Evolutionary conservation across 2,797 vertebrate species (phyloP), one percentile per base, ranked within the genome.

Genomic region (Pogonophryne albipinna): DNA sequence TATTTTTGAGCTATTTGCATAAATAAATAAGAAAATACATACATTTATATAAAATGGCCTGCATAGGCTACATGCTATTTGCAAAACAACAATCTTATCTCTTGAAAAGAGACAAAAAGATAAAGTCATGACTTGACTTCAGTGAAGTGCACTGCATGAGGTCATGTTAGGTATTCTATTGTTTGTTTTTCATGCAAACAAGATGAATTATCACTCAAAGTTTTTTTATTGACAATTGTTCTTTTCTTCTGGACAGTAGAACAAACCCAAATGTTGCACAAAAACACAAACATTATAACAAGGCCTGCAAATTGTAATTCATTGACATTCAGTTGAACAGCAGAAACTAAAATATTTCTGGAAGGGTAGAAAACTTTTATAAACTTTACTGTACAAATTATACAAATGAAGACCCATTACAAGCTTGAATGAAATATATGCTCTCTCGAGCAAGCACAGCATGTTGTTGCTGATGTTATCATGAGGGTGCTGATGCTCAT

Each of bases 361-460:
- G 92, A 93, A 96, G 95, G 95, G 96, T 99, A 99, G 94, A 98
- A 98, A 98, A 96, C 65, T 90, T 92, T 96, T 97, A 97, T 94
- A 98, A 99, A 98, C 95, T 94, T 95, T 92, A 92, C 96, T 98
- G 96, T 98, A 98, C 97, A 98, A 96, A 96, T 96, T 97, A 93
- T 97, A 97, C 96, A 97, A 86, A 86, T 65, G 93, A 90, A 92
- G 89, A 92, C 91, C 91, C 84, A 76, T 86, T 91, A 80, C 92
- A 91, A 93, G 92, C 92, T 91, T 91, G 76, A 92, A 92, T 92
- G 91, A 86, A 74, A 72, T 82, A 92, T 82, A 89, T 80, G 86
- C 84, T 94, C 86, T 86, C 93, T 90, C 50, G 70, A 72, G 49
- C 59, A 46, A 71, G 52, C 69, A 85, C 84, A 70, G 84, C 82